Base-by-base conservation (phyloP, 1,140 invertebrate species). In the Drosophila elegans region DNA sequence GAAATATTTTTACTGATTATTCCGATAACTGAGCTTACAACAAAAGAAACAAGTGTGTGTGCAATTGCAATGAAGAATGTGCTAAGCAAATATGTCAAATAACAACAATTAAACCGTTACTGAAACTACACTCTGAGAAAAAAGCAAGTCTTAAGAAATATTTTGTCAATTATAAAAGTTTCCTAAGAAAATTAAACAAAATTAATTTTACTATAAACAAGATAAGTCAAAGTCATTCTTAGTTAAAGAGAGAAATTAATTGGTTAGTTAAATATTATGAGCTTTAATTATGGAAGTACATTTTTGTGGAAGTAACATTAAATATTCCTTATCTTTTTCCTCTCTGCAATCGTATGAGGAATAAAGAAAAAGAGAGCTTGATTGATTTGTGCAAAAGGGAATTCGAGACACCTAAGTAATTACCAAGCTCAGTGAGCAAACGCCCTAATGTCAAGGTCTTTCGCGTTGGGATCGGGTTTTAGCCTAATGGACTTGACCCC, bases 401-500 rank as follows among this genome's bases (percentile, higher is more conserved):
- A 81, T 48, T 49, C 12, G 34, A 72, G 61, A 46, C 60, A 46
- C 44, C 52, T 59, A 36, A 34, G 55, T 45, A 42, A 41, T 36
- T 48, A 32, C 38, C 72, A 74, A 74, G 69, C 63, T 66, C 51
- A 45, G 39, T 63, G 52, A 48, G 55, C 61, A 49, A 64, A 71
- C 69, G 60, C 76, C 71, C 80, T 83, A 84, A 84, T 79, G 80
- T 83, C 80, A 83, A 83, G 80, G 80, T 60, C 72, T 75, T 32
- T 66, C 29, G 60, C 48, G 51, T 10, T 36, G 54, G 34, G 61
- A 57, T 67, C 55, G 46, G 27, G 46, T 71, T 74, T 45, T 45
- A 44, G 36, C 67, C 62, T 66, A 82, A 62, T 75, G 72, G 71
- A 60, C 68, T 78, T 78, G 80, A 83, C 80, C 80, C 76, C 69